Conservation (phyloP, 1,140 invertebrate genomes). For the Drusus annulatus region DNA sequence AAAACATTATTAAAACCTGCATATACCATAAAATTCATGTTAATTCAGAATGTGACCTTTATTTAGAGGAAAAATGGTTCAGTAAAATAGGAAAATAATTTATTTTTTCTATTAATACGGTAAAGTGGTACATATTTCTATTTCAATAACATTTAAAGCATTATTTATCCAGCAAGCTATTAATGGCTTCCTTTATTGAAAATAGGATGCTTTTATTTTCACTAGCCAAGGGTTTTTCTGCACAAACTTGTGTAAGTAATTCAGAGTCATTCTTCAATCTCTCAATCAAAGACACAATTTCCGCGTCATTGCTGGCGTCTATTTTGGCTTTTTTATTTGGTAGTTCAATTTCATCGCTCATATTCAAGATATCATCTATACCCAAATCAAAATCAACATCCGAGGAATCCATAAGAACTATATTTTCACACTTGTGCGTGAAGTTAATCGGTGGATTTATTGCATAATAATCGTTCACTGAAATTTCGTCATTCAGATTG, state of each 20-base stretch:
- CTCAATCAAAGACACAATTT: background rate
- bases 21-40: too few relatives aligned
- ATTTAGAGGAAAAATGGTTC: too few relatives aligned
- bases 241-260: background rate
- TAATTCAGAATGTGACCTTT: too few relatives aligned
- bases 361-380: conserved; percentile 13
- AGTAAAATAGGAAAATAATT: too few relatives aligned
- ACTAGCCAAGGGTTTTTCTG: background rate
- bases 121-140: too few relatives aligned
- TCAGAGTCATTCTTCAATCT: background rate
- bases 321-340: conserved; percentile 27
- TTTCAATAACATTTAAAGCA: too few relatives aligned
- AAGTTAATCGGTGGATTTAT: conserved; percentile 9
- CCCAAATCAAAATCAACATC: conserved; percentile 16
- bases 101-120: too few relatives aligned
- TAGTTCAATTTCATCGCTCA: background rate
- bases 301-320: background rate
- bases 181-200: background rate
- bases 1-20: too few relatives aligned
- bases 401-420: background rate
- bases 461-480: background rate
- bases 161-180: too few relatives aligned
- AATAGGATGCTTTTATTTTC: background rate
- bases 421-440: conserved; percentile 18
- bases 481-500: background rate